Base-by-base conservation (phyloP, 2,888 invertebrate species). In the Drosophila lutescens region DNA sequence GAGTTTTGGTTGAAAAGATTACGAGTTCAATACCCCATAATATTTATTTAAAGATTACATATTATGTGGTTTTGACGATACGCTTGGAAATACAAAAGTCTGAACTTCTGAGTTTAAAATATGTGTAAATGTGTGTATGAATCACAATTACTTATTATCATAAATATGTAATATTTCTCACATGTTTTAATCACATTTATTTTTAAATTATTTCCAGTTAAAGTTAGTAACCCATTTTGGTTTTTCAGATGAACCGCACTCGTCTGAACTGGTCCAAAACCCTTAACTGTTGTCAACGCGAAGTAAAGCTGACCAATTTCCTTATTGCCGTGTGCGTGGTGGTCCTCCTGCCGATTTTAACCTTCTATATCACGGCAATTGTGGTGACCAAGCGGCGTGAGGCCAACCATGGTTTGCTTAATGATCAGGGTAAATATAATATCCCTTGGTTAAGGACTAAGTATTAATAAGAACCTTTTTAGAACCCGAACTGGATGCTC, bases 161-260 rank as follows among this genome's bases (percentile, higher is more conserved):
- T 26, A 30, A 30, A 30, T 0, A 2, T 8, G 8, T 8, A 30
- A 34, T 10, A 32, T 10, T 32, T 32, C 32, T 32, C 9, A 9
- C 7, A 32, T 9, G 32, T 10, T 32, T 32, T 0, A 10, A 4
- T 32, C 8, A 10, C 9, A 32, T 10, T 10, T 4, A 4, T 12
- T 34, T 34, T 34, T 10, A 10, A 10, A 0, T 34, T 34, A 34
- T 12, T 10, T 4, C 15, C 9, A 17, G 2, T 15, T 3, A 10
- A 15, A 41, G 0, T 41, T 17, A 10, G 3, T 9, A 44, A n/a
- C 20, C 10, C 1, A 6, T 7, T 20, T 20, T 0, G 4, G 0
- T 13, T 15, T 59, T 77, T 6, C 51, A 91, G 91, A 91, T 91
- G 91, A 91, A 91, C 62, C 82, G 80, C 32, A 90, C 91, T 0